Evolutionary conservation across 1,140 invertebrate species (phyloP), one percentile per base, ranked within the genome.

Genomic region (Orussus abietinus): DNA sequence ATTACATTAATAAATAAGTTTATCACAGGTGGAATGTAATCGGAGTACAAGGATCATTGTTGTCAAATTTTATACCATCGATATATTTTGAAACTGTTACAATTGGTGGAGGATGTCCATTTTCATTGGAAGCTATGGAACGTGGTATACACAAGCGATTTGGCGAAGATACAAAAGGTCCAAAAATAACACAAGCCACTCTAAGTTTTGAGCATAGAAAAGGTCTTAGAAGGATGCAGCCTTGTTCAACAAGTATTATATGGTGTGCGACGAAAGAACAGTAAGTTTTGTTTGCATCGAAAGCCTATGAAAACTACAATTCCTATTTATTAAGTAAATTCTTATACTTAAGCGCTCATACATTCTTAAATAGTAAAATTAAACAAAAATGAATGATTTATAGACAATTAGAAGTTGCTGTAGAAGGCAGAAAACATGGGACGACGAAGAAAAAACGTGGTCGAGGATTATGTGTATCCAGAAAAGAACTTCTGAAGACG

Each of bases 371-470:
- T 25, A 45, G 5, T 31, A 35, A 14, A 18, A 14, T 38, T 30
- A 13, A 11, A 18, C 12, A 9, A 9, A 31, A 22, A 40, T 4
- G 17, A 19, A 35, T 46, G 38, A 32, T 52, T 29, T 49, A 51
- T 43, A 87, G 84, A 28, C 46, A 74, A 19, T 64, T 77, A 19
- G 88, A 94, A 74, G 79, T 92, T 10, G 76, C 80, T 30, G 84
- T 92, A 1, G 80, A 86, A 62, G 92, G 92, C 18, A 80, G 77
- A 55, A 86, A 82, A 47, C 84, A 89, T 67, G 92, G 92, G 3
- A 69, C 82, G 9, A 92, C 88, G 2, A 90, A 86, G 53, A 91
- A 86, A 59, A 80, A 77, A 38, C 64, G 76, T 19, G 71, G 64
- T n/a, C n/a, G n/a, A n/a, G n/a, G n/a, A n/a, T 62, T 89, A 45